Evolutionary conservation across 2,113 vertebrate genomes (phyloP), one percentile per base, ranked within the genome.

Genomic region (Rhinolophus sinicus): DNA sequence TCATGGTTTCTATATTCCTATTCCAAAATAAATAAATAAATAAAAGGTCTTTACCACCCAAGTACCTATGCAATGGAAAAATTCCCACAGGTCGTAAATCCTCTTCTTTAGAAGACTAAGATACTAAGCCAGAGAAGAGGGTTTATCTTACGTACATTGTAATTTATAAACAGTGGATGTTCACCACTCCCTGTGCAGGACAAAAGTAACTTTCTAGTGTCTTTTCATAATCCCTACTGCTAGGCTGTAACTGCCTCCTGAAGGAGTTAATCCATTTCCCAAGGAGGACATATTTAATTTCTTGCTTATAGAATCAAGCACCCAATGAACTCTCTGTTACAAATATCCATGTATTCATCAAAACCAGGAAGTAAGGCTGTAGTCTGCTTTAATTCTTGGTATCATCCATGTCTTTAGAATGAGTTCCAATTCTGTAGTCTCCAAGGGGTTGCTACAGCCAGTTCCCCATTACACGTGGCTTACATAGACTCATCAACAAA

Each of bases 51-150:
- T 86, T 90, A 40, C 50, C 80, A 69, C 73, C 33, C 35, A 87
- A 89, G 85, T 30, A 50, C 30, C 85, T 93, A 3, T 1, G 52
- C 21, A 38, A 11, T 62, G 81, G 64, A 73, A 75, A 78, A 95
- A n/a, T 67, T 26, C 40, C 14, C 16, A 76, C 8, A 54, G 58
- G 24, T 93, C 86, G 87, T 93, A 87, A 90, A 96, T 88, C n/a
- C 64, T 82, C 58, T 87, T 67, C 16, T 72, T 91, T 62, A 84
- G 56, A 94, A 97, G 22, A 58, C 54, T 75, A 88, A 94, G 44
- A 35, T 35, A 70, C 18, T 60, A 62, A 81, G 56, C 30, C 85
- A 91, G 26, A 81, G 35, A 82, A 93, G 50, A 90, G 11, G 11
- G 47, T 28, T 50, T 18, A 30, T 70, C 9, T 62, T 47, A 26